These are phyloP conservation scores for Crocodylus rhombifer DNA, from an alignment of 2,797 vertebrate genomes.

Conservation along the genomic window DNA sequence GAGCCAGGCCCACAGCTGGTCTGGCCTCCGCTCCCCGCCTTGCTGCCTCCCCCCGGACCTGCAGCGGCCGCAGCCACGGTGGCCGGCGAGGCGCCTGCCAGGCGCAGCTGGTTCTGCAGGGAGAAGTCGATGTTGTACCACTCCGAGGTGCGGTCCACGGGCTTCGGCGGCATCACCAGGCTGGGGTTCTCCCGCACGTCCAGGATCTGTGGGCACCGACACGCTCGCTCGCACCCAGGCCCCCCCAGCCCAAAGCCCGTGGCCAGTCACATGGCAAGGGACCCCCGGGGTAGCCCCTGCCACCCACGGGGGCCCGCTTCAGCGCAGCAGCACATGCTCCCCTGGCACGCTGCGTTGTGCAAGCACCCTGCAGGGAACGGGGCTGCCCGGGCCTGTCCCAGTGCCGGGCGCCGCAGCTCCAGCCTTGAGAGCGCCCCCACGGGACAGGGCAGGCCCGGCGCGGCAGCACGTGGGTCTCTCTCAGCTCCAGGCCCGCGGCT, in stretches of 20 bases:
- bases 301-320: too few relatives aligned
- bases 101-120: constrained; percentile 95
- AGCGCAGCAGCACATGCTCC: neutral
- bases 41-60: constrained; percentile 70
- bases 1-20: too few relatives aligned
- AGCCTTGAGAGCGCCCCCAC: too few relatives aligned
- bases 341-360: too few relatives aligned
- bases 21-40: accelerated
- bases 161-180: constrained; percentile 98
- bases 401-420: neutral
- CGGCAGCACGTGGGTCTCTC: too few relatives aligned
- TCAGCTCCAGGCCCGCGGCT: too few relatives aligned
- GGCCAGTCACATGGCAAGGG: too few relatives aligned
- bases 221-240: neutral
- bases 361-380: too few relatives aligned
- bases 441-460: too few relatives aligned
- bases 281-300: too few relatives aligned
- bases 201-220: constrained; percentile 83
- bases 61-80: constrained; percentile 91
- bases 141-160: constrained; percentile 88
- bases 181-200: constrained; percentile 97
- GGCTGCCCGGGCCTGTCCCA: neutral
- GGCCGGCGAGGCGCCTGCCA: constrained; percentile 95
- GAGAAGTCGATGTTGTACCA: constrained; percentile 99
- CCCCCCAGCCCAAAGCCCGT: too few relatives aligned